Evolutionary conservation across 1,140 invertebrate genomes (phyloP), one percentile per base, ranked within the genome.

Genomic region (Drosophila aff.): DNA sequence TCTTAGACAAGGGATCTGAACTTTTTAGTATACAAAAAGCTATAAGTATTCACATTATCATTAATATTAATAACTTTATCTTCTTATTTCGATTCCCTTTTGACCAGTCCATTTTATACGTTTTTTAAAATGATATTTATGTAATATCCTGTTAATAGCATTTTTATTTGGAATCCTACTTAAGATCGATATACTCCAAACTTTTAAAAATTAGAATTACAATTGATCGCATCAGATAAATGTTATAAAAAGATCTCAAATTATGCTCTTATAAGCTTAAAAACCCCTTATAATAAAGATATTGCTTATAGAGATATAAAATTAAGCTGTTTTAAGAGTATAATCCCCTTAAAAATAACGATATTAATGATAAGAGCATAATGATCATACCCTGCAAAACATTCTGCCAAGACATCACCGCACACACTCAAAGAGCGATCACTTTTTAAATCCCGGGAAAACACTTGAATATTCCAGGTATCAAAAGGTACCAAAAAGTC

Each of bases 391-490:
- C 9, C 33, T 49, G 26, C 40, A 40, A 68, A 50, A 21, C 33
- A 23, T 47, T 72, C 26, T 26, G 64, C 43, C 33, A 47, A 40
- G 33, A n/a, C 18, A 50, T 21, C 21, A 26, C 23, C 23, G 21
- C n/a, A 5, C 0, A 23, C 26, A 28, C n/a, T 18, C 10, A 8
- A 50, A 31, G 26, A 71, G n/a, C 43, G 67, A 28, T 43, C 38
- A 23, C 33, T 41, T 78, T 64, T 74, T 81, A 66, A 91, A 86
- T 92, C 90, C 90, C 81, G 72, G 81, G 90, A 91, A 91, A 92
- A 90, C 82, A 92, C 90, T 91, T 83, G 76, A 86, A 92, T 92
- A 90, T 91, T 92, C 89, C 90, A 91, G 85, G 84, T 91, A 92
- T 90, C 76, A 79, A 90, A 61, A 62, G 58, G 64, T 67, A 64